Percentiles rank a stretch among this genome's conserved stretches.
Conservation (phyloP, 2,797 vertebrate species). For the Melanotaenia nigrans region DNA sequence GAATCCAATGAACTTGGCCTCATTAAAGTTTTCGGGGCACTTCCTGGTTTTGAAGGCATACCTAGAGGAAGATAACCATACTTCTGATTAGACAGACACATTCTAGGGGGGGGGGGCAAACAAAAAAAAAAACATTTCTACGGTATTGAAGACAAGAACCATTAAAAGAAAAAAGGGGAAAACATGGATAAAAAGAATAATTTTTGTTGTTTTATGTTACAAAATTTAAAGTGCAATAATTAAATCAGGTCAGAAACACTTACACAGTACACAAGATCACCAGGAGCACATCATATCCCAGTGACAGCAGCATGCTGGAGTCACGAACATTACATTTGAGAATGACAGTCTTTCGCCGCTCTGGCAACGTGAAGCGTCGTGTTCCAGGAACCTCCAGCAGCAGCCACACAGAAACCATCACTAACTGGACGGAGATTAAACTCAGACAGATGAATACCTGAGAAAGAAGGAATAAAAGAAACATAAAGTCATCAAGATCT, state of each 20-base stretch:
- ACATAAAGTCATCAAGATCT: slow-evolving; percentile 21
- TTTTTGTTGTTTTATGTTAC: not conserved
- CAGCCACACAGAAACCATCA: slow-evolving; percentile 94
- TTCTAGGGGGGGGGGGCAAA: too few species aligned
- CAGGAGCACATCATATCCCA: slow-evolving; percentile 95
- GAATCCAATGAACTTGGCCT: slow-evolving; percentile 99
- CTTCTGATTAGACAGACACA: slow-evolving; percentile 1
- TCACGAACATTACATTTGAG: slow-evolving; percentile 97
- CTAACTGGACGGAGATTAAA: slow-evolving; percentile 94
- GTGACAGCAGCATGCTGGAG: slow-evolving; percentile 97
- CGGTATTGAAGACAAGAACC: not conserved
- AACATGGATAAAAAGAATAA: not conserved
- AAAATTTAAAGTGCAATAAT: not conserved
- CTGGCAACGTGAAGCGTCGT: slow-evolving; percentile 90
- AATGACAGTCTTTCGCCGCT: slow-evolving; percentile 95
- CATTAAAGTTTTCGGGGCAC: slow-evolving; percentile 99
- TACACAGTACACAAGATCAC: slow-evolving; percentile 97
- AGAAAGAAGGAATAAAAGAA: slow-evolving; percentile 12
- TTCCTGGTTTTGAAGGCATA: slow-evolving; percentile 99
- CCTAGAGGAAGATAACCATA: slow-evolving; percentile 49
- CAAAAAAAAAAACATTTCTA: not conserved
- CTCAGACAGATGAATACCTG: slow-evolving; percentile 96
- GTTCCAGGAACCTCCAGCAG: slow-evolving; percentile 95
- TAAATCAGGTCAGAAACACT: slow-evolving; percentile 29
- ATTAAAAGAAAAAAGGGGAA: not conserved